Base-by-base conservation (phyloP, 2,888 invertebrate genomes). In the Parnassius orleans region DNA sequence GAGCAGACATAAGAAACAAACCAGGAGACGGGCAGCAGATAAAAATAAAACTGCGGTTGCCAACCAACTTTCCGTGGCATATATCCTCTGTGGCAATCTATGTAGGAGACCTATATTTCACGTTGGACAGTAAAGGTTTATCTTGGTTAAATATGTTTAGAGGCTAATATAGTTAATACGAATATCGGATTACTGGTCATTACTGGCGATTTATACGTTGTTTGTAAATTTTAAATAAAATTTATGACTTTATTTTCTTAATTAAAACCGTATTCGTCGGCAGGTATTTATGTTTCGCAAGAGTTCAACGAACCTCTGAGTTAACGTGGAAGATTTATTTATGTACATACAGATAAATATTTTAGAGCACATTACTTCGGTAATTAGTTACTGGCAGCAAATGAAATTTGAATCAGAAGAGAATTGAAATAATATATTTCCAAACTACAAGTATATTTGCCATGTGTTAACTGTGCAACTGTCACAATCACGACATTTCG, bases 221-320 rank as follows among this genome's bases (percentile, higher is more conserved):
- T 12, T 52, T 51, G 43, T 24, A 10, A 44, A 52, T 52, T n/a
- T 14, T 14, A 58, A 58, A 52, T 58, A 12, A 52, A 43, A 58
- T 58, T 58, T 58, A 58, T 24, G 24, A 44, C n/a, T 52, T 14
- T 11, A 44, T 52, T 58, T 44, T 44, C 43, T 19, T 44, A 52
- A 44, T 52, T 52, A 52, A 52, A 51, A 52, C 51, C 51, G n/a
- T 44, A 52, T 58, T 58, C 51, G 51, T 43, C 10, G 51, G 1
- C 43, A 58, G 19, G 24, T 58, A 51, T 56, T 48, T 51, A 51
- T 19, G 43, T 51, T 51, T 24, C 14, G 9, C 10, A 43, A n/a
- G 24, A 58, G 58, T 43, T 58, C 10, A 52, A 58, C 15, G 42
- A 58, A 44, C 51, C 43, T 44, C 10, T 14, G 44, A 5, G 24